These are phyloP conservation scores for Acanthornis magna DNA, from an alignment of 2,797 vertebrate species.

Conservation along the genomic window DNA sequence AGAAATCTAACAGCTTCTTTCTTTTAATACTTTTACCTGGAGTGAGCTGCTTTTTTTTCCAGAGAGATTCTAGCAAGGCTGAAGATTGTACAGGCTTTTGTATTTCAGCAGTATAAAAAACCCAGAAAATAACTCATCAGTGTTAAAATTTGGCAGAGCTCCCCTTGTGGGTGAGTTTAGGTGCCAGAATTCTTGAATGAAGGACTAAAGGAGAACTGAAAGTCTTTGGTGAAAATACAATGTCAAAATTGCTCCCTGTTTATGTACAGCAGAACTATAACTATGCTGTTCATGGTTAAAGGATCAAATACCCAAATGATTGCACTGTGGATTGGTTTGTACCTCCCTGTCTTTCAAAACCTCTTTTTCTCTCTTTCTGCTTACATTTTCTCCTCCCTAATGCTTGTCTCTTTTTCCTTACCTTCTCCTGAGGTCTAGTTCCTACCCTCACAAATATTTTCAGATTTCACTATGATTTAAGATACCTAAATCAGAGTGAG, in stretches of 20 bases:
- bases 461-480: not conserved
- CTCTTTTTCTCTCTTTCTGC: not conserved
- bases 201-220: not conserved
- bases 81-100: constrained; percentile 31
- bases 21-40: not conserved
- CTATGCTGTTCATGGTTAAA: not conserved
- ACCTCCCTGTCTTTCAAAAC: not conserved
- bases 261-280: not conserved
- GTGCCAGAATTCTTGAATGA: constrained; percentile 3
- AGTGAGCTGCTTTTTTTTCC: not conserved
- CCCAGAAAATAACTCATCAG: not conserved
- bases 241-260: not conserved
- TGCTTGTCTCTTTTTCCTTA: not conserved
- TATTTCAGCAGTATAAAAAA: not conserved
- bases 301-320: not conserved
- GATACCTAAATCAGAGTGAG: not conserved
- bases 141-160: constrained; percentile 14
- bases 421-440: not conserved
- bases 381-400: not conserved
- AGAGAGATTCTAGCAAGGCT: not conserved
- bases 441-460: not conserved
- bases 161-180: not conserved
- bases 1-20: not conserved
- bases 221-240: not conserved
- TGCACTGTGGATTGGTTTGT: not conserved